Conservation (phyloP, 2,888 invertebrate species). For the Apoda limacodes region DNA sequence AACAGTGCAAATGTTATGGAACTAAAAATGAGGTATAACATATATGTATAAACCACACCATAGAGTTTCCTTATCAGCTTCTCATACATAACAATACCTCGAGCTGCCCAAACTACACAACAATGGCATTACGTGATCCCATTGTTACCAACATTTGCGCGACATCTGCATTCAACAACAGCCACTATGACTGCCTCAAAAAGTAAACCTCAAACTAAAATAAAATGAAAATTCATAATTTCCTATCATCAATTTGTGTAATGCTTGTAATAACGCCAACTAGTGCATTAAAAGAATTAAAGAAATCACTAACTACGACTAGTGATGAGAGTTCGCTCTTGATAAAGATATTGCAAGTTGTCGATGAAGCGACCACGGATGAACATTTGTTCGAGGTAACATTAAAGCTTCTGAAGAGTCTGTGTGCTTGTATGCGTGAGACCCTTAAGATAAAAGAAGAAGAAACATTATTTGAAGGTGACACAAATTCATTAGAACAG, state of each 20-base stretch:
- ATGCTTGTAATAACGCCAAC: conserved; percentile 20
- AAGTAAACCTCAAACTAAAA: conserved; percentile 24
- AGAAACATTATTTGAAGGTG: conserved; percentile 19
- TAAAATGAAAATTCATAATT: conserved; percentile 41
- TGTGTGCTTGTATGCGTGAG: conserved; percentile 47
- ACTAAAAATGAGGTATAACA: too few relatives aligned
- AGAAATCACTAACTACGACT: conserved; percentile 13
- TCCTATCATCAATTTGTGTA: conserved; percentile 20
- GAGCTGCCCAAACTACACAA: conserved; percentile 31
- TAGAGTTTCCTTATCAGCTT: conserved; percentile 24
- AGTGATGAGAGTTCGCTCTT: conserved; percentile 33
- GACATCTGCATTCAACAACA: conserved; percentile 18
- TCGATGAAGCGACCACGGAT: conserved; percentile 40
- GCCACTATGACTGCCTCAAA: conserved; percentile 35
- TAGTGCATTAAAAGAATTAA: conserved; percentile 22
- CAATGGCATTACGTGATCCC: conserved; percentile 30
- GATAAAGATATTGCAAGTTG: conserved; percentile 36
- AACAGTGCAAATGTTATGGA: too few relatives aligned
- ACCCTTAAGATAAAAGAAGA: conserved; percentile 31
- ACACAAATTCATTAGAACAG: conserved; percentile 21
- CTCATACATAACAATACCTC: too few relatives aligned
- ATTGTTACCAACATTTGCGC: conserved; percentile 31
- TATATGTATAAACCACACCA: too few relatives aligned
- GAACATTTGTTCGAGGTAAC: conserved; percentile 42
- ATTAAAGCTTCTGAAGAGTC: conserved; percentile 40